Conservation (phyloP, 1,140 invertebrate species). For the Battus philenor region DNA sequence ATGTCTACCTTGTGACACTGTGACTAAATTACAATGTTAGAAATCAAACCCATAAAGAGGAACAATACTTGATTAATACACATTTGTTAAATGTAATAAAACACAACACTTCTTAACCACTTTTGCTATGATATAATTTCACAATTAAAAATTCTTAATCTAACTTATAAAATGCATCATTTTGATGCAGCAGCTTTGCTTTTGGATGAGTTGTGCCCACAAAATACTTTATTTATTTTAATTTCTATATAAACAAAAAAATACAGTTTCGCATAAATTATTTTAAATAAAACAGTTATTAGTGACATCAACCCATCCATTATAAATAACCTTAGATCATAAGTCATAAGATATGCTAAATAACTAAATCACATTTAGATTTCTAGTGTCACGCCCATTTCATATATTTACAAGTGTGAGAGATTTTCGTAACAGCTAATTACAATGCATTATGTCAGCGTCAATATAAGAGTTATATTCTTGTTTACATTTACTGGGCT, state of each 20-base stretch:
- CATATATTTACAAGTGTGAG: conserved; percentile 44
- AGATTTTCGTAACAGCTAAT: conserved; percentile 28
- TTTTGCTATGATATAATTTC: conserved; percentile 15
- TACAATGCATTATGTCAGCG: conserved; percentile 16
- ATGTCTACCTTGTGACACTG: too few relatives aligned
- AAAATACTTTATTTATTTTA: conserved; percentile 19
- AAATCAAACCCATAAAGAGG: conserved; percentile 73
- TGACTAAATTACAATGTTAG: background rate
- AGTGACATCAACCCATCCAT: conserved; percentile 39
- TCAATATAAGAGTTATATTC: conserved; percentile 27
- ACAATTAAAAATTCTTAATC: conserved; percentile 40
- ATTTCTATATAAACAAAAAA: conserved; percentile 24
- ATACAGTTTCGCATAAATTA: conserved; percentile 21
- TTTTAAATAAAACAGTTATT: conserved; percentile 24
- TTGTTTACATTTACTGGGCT: too few relatives aligned
- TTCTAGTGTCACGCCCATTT: conserved; percentile 23
- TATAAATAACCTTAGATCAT: conserved; percentile 29
- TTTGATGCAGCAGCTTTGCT: conserved; percentile 39
- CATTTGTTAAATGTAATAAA: too few relatives aligned
- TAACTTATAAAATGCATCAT: conserved; percentile 53
- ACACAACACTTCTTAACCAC: conserved; percentile 4
- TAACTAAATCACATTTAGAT: conserved; percentile 47
- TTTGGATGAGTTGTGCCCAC: conserved; percentile 42
- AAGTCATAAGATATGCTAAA: conserved; percentile 41
- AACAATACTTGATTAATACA: too few relatives aligned